phyloP scores from a whole-genome alignment of 2,113 vertebrate species.

The Eulemur macaco region DNA sequence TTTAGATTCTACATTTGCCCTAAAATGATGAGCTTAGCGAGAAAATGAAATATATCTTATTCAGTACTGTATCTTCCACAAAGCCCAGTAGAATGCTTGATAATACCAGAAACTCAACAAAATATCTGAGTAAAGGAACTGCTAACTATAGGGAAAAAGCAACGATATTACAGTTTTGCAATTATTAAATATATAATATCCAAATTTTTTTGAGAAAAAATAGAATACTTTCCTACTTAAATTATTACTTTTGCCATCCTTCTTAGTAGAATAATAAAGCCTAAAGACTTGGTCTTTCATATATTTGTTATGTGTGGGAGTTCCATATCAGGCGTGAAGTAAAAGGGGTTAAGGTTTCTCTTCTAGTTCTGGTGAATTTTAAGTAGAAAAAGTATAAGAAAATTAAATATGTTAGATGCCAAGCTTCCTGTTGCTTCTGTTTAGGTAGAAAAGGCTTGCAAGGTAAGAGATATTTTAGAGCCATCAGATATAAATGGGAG shows the following conservation, averaged over 20 bases:
- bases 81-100: not conserved
- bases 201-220: not conserved
- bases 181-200: not conserved
- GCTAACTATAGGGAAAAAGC: not conserved
- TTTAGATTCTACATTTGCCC: not conserved
- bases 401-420: not conserved
- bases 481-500: not conserved
- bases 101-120: not conserved
- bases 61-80: not conserved
- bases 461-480: not conserved
- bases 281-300: not conserved
- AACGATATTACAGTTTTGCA: not conserved
- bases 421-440: not conserved
- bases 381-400: not conserved
- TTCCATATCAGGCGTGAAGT: not conserved
- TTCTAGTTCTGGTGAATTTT: not conserved
- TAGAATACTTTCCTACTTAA: not conserved
- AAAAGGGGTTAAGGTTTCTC: not conserved
- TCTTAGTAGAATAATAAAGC: not conserved
- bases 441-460: accelerated
- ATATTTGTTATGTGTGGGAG: not conserved
- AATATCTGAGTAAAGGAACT: not conserved
- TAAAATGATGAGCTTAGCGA: not conserved
- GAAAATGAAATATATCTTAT: not conserved
- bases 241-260: not conserved